Evolutionary conservation across 2,797 vertebrate species (phyloP).

Genomic region (Gallirallus australis): DNA sequence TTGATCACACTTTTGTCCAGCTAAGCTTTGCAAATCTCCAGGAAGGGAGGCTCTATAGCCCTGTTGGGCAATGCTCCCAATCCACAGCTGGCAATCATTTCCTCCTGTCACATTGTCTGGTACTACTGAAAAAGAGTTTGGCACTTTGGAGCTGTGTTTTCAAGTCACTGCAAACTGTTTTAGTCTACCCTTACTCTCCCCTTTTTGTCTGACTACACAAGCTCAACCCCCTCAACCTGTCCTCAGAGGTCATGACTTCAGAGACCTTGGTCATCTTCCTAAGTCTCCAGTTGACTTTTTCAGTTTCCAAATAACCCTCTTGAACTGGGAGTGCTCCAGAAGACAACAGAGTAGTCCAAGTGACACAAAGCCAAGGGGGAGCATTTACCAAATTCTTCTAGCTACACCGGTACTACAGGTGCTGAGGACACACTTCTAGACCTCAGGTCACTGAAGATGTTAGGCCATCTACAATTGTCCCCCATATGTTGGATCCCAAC

Average conservation of each 20-base stretch:
- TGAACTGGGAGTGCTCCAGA: not conserved
- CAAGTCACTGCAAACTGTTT: not conserved
- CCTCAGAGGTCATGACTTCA: not conserved
- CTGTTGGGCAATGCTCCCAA: not conserved
- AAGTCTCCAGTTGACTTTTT: not conserved
- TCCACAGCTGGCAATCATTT: not conserved
- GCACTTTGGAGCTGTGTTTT: not conserved
- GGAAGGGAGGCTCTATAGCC: rapidly evolving
- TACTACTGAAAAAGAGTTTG: not conserved
- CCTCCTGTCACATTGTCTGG: not conserved
- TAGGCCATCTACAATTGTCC: not conserved
- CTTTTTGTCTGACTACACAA: not conserved
- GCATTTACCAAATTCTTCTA: not conserved
- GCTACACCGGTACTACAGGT: not conserved
- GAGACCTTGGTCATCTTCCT: not conserved
- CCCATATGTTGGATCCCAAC: rapidly evolving
- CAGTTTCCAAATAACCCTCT: not conserved
- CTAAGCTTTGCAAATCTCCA: not conserved
- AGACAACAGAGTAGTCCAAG: not conserved
- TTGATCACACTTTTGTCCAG: not conserved
- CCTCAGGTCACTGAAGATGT: not conserved
- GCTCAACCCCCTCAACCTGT: not conserved
- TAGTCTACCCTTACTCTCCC: not conserved
- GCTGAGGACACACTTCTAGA: not conserved
- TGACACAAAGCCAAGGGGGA: not conserved